Base-by-base conservation (phyloP, 2,888 invertebrate species). In the Molanna angustata region DNA sequence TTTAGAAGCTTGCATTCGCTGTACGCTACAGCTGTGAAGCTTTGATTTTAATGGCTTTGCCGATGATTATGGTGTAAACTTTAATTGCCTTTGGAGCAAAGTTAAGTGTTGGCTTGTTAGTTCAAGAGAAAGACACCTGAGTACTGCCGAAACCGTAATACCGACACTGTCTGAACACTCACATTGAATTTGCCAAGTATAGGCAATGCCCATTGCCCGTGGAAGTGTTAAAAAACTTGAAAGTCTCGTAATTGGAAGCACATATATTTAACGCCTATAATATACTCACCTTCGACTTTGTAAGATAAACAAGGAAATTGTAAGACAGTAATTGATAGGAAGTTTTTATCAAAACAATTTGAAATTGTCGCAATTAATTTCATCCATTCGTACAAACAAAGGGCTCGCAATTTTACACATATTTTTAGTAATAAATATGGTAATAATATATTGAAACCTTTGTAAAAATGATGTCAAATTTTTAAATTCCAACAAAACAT, bases 221-320 rank as follows among this genome's bases (percentile, higher is more conserved):
- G 43, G 43, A 43, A 43, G 43, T 43, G 43, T 43, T 43, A 43
- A 43, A 43, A 43, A 43, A 22, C 43, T 21, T 43, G 43, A 21
- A 21, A 27, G 9, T 22, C 17, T 27, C 43, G 43, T 17, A 43
- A 43, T 43, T 14, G 27, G n/a, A 21, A 22, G 43, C 27, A 21
- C 19, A 14, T 22, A 16, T 43, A 43, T 22, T 43, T 43, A 27
- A 43, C 11, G 43, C 27, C 27, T 42, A 14, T 43, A 22, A 14
- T n/a, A n/a, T n/a, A n/a, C n/a, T n/a, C n/a, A n/a, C n/a, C n/a
- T n/a, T n/a, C n/a, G n/a, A n/a, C n/a, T n/a, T n/a, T n/a, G n/a
- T n/a, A n/a, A n/a, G n/a, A n/a, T n/a, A n/a, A n/a, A n/a, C n/a
- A n/a, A n/a, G n/a, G n/a, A n/a, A n/a, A n/a, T n/a, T n/a, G n/a